Base-by-base conservation (phyloP, 1,140 invertebrate genomes). In the Sarcophaga peregrina region DNA sequence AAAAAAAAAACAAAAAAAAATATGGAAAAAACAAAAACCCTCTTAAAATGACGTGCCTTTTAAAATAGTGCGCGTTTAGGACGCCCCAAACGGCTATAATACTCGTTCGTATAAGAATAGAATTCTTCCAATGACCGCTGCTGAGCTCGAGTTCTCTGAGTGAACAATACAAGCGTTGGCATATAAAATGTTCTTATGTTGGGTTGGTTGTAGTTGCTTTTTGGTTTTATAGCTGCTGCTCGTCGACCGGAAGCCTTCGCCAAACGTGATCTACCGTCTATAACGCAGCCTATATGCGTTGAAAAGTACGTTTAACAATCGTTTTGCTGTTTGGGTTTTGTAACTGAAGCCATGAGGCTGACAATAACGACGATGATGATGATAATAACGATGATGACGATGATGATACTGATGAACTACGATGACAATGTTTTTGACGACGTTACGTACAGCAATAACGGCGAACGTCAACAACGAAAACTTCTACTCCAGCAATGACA, bases 241-340 rank as follows among this genome's bases (percentile, higher is more conserved):
- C 86, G 86, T 88, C 88, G 87, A 89, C 87, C 87, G 87, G 87
- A 89, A 89, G 87, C 87, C 87, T 88, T 86, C 87, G 86, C 87
- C 87, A 89, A 89, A 89, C 87, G 87, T 89, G 87, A 89, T 89
- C 87, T 87, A 87, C 87, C 82, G 87, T 87, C 87, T 83, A 86
- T 81, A 86, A 83, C 85, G 87, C 87, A 87, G 87, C 87, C 25
- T 88, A 54, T 88, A 50, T 54, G 82, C 54, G 72, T 68, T 68
- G 17, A 17, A 68, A 25, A 6, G 0, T 7, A 62, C 62, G 17
- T 52, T 10, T 9, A 52, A 52, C 50, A 58, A 68, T 20, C 62
- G 62, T 68, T 9, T 68, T 68, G 62, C 62, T 68, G 62, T 37
- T 37, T 37, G 25, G 25, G 17, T 68, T 68, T 68, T 68, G 62